Conservation (phyloP, 35 echinoderm and acorn worm genomes). For the Heliocidaris erythrogramma region DNA sequence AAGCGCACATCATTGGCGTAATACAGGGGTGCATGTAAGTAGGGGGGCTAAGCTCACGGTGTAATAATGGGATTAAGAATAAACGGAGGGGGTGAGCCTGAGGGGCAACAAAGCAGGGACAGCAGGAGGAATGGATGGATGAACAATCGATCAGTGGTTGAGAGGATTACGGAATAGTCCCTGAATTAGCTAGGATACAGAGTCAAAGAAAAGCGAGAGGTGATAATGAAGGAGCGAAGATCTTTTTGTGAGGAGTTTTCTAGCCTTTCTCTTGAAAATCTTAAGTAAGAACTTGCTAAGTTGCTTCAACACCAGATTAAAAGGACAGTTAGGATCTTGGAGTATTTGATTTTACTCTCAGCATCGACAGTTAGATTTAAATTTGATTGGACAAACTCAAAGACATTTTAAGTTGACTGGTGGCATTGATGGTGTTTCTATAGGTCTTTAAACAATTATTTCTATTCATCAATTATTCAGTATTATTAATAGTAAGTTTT, state of each 20-base stretch:
- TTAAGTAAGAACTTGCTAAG: constrained; percentile 7
- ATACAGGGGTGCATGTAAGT: not conserved
- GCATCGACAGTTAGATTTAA: constrained; percentile 21
- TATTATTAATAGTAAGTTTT: too few relatives aligned
- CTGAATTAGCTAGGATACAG: not conserved
- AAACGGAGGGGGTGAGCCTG: not conserved
- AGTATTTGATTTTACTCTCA: not conserved
- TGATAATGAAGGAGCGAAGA: not conserved
- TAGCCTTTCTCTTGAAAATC: not conserved
- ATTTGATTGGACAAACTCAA: not conserved
- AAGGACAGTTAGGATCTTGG: not conserved
- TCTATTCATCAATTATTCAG: too few relatives aligned
- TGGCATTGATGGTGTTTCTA: not conserved
- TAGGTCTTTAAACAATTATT: too few relatives aligned
- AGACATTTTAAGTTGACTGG: not conserved
- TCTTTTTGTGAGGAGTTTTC: not conserved
- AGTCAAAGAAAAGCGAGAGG: not conserved
- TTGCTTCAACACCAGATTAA: not conserved
- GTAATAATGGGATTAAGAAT: not conserved
- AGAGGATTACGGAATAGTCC: not conserved
- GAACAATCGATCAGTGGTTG: not conserved
- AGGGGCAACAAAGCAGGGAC: not conserved
- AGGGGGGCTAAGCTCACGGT: not conserved
- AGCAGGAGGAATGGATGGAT: not conserved
- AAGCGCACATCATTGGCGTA: not conserved